phyloP scores from a whole-genome alignment of 2,888 invertebrate species.

The Pterobdella sp. region DNA sequence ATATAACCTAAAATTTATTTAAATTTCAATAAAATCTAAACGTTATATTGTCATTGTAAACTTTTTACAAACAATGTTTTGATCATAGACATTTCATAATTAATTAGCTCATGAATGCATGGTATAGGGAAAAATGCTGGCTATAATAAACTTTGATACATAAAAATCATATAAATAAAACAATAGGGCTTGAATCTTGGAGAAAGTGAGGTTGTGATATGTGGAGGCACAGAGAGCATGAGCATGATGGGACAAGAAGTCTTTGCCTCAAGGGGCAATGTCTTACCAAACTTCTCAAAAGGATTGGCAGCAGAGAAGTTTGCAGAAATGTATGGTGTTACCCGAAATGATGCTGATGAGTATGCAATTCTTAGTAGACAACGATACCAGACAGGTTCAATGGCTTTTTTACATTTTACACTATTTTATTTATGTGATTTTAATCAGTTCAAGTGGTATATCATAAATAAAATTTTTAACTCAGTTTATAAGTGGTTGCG shows the following conservation, averaged over 20 bases:
- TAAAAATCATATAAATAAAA: no score
- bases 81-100: no score
- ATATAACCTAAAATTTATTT: no score
- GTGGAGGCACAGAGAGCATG: constrained; percentile 93
- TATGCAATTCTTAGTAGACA: constrained; percentile 78
- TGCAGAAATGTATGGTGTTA: constrained; percentile 48
- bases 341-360: constrained; percentile 60
- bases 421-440: constrained; percentile 24
- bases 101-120: no score
- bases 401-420: neutral
- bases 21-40: no score
- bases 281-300: constrained; percentile 60
- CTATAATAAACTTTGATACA: no score
- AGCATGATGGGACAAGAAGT: constrained; percentile 59
- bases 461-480: no score
- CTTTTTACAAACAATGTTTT: no score
- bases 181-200: constrained; percentile 73
- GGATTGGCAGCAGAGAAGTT: constrained; percentile 65
- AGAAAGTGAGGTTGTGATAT: constrained; percentile 73
- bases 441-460: no score
- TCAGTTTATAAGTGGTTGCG: no score
- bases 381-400: constrained; percentile 71
- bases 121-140: no score
- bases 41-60: no score
- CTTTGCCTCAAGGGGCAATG: neutral